phyloP scores from a whole-genome alignment of 2,113 vertebrate species.

The Zosterops pallidus region DNA sequence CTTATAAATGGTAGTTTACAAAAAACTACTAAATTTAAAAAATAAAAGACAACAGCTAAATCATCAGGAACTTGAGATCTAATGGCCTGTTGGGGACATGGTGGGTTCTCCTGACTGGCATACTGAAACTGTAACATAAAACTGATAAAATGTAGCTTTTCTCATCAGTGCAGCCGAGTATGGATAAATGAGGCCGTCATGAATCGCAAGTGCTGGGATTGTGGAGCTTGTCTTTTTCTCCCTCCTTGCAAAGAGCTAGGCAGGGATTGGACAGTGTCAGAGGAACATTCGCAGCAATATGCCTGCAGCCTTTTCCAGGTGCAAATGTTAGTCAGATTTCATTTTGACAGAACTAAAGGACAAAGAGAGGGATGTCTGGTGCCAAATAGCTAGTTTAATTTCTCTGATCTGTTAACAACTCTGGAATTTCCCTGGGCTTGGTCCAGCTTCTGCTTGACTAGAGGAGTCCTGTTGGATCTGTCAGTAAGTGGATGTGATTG shows the following conservation, averaged over 20 bases:
- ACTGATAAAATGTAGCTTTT: neutral
- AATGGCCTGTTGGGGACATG: neutral
- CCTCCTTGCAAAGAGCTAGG: neutral
- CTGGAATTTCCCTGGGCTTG: neutral
- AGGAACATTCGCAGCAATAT: neutral
- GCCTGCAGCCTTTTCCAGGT: constrained; percentile 17
- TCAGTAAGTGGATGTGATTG: fast-evolving
- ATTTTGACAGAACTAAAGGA: neutral
- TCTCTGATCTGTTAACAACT: neutral
- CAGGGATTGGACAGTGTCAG: neutral
- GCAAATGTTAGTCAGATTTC: neutral
- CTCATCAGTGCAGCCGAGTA: neutral
- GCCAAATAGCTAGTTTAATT: neutral
- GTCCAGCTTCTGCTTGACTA: neutral
- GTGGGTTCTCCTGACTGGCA: neutral
- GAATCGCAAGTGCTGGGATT: neutral
- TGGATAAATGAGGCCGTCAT: neutral
- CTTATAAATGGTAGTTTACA: neutral
- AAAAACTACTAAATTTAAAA: neutral
- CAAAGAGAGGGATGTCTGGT: neutral
- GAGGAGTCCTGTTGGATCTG: neutral
- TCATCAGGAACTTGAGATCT: neutral
- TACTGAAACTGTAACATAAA: neutral
- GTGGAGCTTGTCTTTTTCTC: neutral
- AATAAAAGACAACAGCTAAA: neutral